Evolutionary conservation across 1,140 invertebrate species (phyloP).

Genomic region (Eulimnadia texana): DNA sequence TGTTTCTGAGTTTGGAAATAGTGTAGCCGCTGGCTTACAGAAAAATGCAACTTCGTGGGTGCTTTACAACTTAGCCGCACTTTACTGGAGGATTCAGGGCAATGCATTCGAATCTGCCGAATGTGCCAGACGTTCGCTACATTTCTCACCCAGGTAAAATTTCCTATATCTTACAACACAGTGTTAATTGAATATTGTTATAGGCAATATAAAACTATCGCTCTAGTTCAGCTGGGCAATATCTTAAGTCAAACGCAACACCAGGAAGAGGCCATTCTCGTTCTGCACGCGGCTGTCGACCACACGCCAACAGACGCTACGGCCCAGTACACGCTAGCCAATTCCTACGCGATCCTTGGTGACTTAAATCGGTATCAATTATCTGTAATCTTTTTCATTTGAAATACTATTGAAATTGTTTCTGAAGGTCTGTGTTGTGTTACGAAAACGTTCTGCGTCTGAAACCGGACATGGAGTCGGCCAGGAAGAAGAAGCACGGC

Average conservation of each 20-base stretch:
- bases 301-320: constrained; percentile 52
- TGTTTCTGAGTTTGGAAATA: constrained; percentile 39
- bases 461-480: constrained; percentile 40
- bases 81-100: constrained; percentile 71
- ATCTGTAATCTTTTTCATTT: not conserved
- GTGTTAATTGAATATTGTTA: not conserved
- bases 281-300: constrained; percentile 63
- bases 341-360: constrained; percentile 51
- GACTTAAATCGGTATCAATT: constrained; percentile 39
- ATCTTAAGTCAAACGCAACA: constrained; percentile 57
- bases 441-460: constrained; percentile 55
- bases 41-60: constrained; percentile 67
- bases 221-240: constrained; percentile 63
- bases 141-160: constrained; percentile 56
- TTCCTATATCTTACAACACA: too few species aligned
- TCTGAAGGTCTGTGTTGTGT: constrained; percentile 33
- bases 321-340: constrained; percentile 62
- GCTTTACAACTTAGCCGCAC: constrained; percentile 64
- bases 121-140: constrained; percentile 59
- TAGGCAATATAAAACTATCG: constrained; percentile 57
- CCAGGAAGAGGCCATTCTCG: constrained; percentile 58
- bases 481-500: constrained; percentile 43
- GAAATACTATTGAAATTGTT: not conserved
- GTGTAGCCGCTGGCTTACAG: constrained; percentile 43
- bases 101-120: constrained; percentile 62